Evolutionary conservation across 2,113 vertebrate genomes (phyloP).

Genomic region (Polypterus senegalus): DNA sequence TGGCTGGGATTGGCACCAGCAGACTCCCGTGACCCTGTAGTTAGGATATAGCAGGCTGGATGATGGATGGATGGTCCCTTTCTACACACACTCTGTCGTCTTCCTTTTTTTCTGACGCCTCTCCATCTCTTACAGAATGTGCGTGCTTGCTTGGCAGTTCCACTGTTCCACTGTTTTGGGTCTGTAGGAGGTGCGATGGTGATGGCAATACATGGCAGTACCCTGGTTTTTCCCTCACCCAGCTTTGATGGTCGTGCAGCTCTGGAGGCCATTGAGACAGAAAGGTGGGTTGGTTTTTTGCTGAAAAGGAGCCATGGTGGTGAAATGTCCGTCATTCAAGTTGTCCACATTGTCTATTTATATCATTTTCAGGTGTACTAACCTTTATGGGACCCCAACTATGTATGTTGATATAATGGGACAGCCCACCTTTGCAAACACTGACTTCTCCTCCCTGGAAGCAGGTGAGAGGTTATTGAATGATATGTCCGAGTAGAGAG

Average conservation of each 20-base stretch:
- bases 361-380: slow-evolving; percentile 50
- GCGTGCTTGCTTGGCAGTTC: slow-evolving; percentile 50
- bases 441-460: slow-evolving; percentile 53
- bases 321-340: too few species aligned
- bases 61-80: too few species aligned
- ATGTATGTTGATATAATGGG: slow-evolving; percentile 79
- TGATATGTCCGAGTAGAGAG: background rate
- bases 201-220: slow-evolving; percentile 52
- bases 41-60: too few species aligned
- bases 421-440: slow-evolving; percentile 55
- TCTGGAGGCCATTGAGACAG: slow-evolving; percentile 55
- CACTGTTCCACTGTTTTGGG: slow-evolving; percentile 81
- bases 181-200: slow-evolving; percentile 65
- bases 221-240: slow-evolving; percentile 54
- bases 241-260: slow-evolving; percentile 57
- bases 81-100: slow-evolving; percentile 4
- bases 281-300: slow-evolving; percentile 63
- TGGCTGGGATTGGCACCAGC: too few species aligned
- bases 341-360: background rate
- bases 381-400: slow-evolving; percentile 71
- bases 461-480: slow-evolving; percentile 48
- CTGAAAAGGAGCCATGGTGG: too few species aligned
- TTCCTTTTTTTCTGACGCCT: slow-evolving; percentile 32
- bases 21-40: too few species aligned
- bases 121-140: slow-evolving; percentile 30